Conservation (phyloP, 1,140 invertebrate species). For the Mycetomoellerius zeteki region DNA sequence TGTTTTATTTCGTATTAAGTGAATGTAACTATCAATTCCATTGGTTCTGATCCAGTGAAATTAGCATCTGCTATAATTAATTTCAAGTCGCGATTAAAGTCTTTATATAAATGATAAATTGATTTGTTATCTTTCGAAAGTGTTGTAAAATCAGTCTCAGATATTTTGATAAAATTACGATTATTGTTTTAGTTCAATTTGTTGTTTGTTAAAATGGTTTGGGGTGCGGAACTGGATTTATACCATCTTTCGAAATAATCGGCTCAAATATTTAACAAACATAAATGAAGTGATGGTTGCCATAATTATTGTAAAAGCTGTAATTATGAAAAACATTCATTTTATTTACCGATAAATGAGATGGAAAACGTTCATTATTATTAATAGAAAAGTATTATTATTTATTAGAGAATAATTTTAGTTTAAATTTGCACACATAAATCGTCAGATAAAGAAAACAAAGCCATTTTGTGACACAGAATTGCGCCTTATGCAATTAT, state of each 20-base stretch:
- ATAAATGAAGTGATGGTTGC: background rate
- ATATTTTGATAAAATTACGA: background rate
- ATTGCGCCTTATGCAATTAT: background rate
- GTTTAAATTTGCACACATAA: background rate
- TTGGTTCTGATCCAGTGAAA: slow-evolving; percentile 17
- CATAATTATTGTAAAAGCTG: background rate
- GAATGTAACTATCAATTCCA: slow-evolving; percentile 13
- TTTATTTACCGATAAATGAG: background rate
- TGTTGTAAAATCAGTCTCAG: background rate
- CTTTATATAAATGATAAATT: slow-evolving; percentile 9
- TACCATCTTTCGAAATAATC: slow-evolving; percentile 23
- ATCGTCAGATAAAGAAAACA: background rate
- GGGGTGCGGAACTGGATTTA: background rate
- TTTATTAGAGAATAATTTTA: slow-evolving; percentile 10
- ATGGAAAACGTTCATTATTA: slow-evolving; percentile 26
- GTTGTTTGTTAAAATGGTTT: background rate
- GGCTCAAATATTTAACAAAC: background rate
- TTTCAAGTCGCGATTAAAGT: slow-evolving; percentile 7
- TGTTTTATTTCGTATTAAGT: slow-evolving; percentile 26
- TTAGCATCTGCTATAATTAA: background rate
- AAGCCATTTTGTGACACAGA: background rate
- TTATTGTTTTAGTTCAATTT: slow-evolving; percentile 22
- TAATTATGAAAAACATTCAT: background rate
- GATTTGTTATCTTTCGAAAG: slow-evolving; percentile 12
- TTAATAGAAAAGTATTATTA: background rate